phyloP scores from a whole-genome alignment of 2,888 invertebrate species.

The Amphipoea lucens region DNA sequence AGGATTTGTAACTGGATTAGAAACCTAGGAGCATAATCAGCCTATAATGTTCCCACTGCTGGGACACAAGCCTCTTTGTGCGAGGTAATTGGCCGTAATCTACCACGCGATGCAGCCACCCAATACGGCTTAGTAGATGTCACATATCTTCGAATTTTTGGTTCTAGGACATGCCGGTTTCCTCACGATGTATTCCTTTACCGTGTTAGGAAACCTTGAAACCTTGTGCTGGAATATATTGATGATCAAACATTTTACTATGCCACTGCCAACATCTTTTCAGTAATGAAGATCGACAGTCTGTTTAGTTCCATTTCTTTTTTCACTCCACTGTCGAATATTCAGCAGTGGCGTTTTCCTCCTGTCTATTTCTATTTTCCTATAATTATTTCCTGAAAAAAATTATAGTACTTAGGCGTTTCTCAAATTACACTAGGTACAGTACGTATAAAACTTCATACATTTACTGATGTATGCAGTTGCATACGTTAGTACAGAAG shows the following conservation, averaged over 20 bases:
- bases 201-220: neutral
- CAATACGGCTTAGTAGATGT: neutral
- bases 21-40: neutral
- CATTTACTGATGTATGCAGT: too few relatives aligned
- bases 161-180: neutral
- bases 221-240: neutral
- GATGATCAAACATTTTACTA: neutral
- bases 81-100: neutral
- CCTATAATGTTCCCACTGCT: neutral
- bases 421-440: neutral
- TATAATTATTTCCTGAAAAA: neutral
- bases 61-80: neutral
- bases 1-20: neutral
- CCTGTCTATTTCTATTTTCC: neutral
- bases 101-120: neutral
- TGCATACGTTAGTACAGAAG: too few relatives aligned
- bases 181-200: neutral
- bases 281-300: neutral
- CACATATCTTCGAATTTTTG: neutral
- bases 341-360: neutral
- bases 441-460: neutral
- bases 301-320: neutral
- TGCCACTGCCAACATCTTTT: too few relatives aligned
- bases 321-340: neutral
- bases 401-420: neutral